A percentile compares a stretch with the other conserved stretches of the same genome.
phyloP scores from a whole-genome alignment of 2,888 invertebrate genomes.

The Trissolcus brochymenae region DNA sequence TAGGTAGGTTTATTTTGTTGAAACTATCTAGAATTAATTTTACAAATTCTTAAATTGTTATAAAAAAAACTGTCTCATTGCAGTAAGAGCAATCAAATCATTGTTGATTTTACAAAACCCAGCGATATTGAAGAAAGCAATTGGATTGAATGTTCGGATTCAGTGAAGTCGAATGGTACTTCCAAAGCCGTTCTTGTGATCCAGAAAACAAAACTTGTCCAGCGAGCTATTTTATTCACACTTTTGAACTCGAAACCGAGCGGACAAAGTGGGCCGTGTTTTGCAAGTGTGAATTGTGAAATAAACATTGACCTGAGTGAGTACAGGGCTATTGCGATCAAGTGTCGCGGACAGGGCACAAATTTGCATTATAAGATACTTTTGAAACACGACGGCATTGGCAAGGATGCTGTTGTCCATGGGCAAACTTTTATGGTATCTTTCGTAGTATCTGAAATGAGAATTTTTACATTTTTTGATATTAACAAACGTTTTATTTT shows the following conservation, averaged over 20 bases:
- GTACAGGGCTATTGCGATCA: conserved; percentile 67
- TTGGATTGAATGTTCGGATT: conserved; percentile 76
- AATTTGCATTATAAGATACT: conserved; percentile 75
- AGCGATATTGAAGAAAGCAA: conserved; percentile 61
- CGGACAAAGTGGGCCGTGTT: conserved; percentile 76
- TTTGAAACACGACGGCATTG: conserved; percentile 71
- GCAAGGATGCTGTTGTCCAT: conserved; percentile 70
- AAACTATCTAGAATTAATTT: too few species aligned
- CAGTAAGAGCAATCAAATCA: conserved; percentile 52
- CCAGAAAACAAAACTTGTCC: conserved; percentile 72
- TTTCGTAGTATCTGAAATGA: neutral
- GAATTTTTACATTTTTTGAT: neutral
- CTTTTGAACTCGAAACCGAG: conserved; percentile 76
- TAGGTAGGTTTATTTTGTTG: too few species aligned
- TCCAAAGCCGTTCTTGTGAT: conserved; percentile 75
- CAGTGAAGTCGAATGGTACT: conserved; percentile 72
- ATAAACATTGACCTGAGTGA: conserved; percentile 69
- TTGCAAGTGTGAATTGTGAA: conserved; percentile 72
- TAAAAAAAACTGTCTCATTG: neutral
- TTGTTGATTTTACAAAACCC: conserved; percentile 65
- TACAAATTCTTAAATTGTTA: too few species aligned
- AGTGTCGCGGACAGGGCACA: conserved; percentile 73
- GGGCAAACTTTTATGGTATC: conserved; percentile 71
- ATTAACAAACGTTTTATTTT: neutral
- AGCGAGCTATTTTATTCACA: conserved; percentile 76